Conservation (phyloP, 2,113 vertebrate genomes). For the Oxygymnocypris stewartii region DNA sequence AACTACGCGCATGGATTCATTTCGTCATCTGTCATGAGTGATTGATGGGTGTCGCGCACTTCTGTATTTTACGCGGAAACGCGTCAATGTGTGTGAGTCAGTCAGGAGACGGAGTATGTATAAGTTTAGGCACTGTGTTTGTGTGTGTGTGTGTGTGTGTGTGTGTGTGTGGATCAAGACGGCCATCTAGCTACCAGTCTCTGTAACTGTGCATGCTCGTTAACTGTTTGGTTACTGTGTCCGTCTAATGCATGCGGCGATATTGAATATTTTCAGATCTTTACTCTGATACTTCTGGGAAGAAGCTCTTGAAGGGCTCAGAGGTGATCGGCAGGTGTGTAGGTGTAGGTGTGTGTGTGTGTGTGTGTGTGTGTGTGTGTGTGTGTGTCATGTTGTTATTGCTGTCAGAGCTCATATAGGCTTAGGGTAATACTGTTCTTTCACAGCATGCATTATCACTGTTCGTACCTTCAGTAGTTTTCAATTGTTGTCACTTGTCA, state of each 20-base stretch:
- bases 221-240: conserved; percentile 19
- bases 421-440: background rate
- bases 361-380: too few relatives aligned
- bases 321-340: conserved; percentile 88
- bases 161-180: conserved; percentile 34
- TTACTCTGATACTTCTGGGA: conserved; percentile 81
- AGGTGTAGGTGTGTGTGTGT: conserved; percentile 80
- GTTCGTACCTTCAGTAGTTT: too few relatives aligned
- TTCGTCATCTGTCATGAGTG: conserved; percentile 37
- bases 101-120: background rate
- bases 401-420: background rate
- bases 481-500: too few relatives aligned
- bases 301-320: conserved; percentile 80
- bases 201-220: conserved; percentile 32
- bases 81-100: too few relatives aligned
- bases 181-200: conserved; percentile 47
- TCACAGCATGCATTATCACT: background rate
- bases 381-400: background rate
- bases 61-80: background rate
- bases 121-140: conserved; percentile 20
- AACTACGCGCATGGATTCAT: conserved; percentile 69
- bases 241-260: conserved; percentile 37
- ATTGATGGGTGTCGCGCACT: background rate
- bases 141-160: background rate
- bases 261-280: conserved; percentile 79